phyloP scores from a whole-genome alignment of 2,888 invertebrate species.

The Nectonema munidae region DNA sequence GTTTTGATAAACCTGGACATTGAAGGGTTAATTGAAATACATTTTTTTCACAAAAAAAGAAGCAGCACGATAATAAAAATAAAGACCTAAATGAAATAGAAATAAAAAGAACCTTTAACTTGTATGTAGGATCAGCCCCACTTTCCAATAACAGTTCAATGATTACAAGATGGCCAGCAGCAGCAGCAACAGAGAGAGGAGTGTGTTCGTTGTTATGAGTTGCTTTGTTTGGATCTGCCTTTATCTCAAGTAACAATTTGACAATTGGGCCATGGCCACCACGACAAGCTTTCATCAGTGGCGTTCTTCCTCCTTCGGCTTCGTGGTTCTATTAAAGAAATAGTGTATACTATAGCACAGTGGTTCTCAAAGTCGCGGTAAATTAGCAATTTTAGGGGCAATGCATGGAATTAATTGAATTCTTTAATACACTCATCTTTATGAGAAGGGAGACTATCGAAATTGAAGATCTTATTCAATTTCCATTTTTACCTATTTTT shows the following conservation, averaged over 20 bases:
- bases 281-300: slow-evolving; percentile 86
- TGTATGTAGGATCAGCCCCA: slow-evolving; percentile 74
- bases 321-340: slow-evolving; percentile 40
- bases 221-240: slow-evolving; percentile 46
- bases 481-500: no score
- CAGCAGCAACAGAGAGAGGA: slow-evolving; percentile 61
- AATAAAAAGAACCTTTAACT: slow-evolving; percentile 36
- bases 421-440: no score
- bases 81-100: neutral
- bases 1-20: no score
- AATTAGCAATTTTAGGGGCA: no score
- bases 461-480: no score
- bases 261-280: slow-evolving; percentile 82
- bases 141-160: slow-evolving; percentile 61
- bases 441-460: no score
- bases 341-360: slow-evolving; percentile 11
- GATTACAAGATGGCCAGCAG: slow-evolving; percentile 66
- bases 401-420: no score
- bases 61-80: no score
- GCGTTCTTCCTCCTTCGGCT: slow-evolving; percentile 78
- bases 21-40: no score
- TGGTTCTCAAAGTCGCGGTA: neutral
- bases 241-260: slow-evolving; percentile 60
- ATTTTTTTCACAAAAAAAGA: no score
- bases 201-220: slow-evolving; percentile 85